Base-by-base conservation (phyloP, 2,797 vertebrate genomes). In the Poliocrania exsul region DNA sequence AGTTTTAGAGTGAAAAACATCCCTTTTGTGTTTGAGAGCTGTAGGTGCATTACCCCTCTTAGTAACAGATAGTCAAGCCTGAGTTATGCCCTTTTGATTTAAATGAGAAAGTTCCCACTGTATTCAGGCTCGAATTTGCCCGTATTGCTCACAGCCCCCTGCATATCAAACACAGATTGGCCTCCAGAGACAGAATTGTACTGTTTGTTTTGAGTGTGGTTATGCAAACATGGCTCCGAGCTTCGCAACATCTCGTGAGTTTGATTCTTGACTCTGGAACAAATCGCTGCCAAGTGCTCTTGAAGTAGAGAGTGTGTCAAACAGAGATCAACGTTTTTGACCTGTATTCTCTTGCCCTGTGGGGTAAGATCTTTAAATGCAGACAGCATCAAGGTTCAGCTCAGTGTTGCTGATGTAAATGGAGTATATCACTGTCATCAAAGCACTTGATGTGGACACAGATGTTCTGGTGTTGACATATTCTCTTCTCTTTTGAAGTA, bases 361-460 rank as follows among this genome's bases (percentile, higher is more conserved):
- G 89, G 92, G 92, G 92, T 93, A 93, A 95, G 89, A 92, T 92
- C 92, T 97, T 91, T 92, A 95, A 92, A 96, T 90, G 93, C 79
- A 95, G 91, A 88, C 91, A 91, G 87, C 82, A 93, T 93, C 82
- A 91, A 93, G 91, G 89, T 95, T 96, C 91, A 92, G 80, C 77
- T 91, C 85, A 26, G 77, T 90, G 95, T 84, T 94, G 88, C 87
- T 84, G 85, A 95, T 96, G 89, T 92, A 97, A 96, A 95, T 91
- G 82, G 80, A 93, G 92, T 92, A 60, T 88, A 92, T 96, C 87
- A 88, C 91, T 93, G 92, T 95, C 94, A 96, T 96, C 92, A 94
- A 95, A 96, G 91, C 44, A 23, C 80, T 88, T 73, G 8, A 0
- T 94, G 85, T 93, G 93, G 95, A 95, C 95, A 82, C 92, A 95